Base-by-base conservation (phyloP, 2,888 invertebrate species). In the Ctenicera cuprea region DNA sequence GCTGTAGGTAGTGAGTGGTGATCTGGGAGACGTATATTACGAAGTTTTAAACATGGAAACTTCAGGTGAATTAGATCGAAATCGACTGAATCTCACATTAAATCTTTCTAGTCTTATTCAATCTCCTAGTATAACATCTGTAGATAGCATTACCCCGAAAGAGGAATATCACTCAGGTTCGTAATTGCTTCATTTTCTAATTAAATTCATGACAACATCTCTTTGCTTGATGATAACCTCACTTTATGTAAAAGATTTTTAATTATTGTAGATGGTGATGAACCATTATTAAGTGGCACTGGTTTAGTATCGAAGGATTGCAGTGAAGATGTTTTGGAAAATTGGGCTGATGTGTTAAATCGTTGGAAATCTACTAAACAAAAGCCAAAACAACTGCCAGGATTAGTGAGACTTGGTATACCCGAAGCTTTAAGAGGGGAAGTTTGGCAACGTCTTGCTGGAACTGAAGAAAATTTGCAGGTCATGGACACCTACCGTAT, bases 281-380 rank as follows among this genome's bases (percentile, higher is more conserved):
- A 99, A 83, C 98, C 98, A 0, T 88, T 99, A 76, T 89, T 98
- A n/a, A 98, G 98, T 87, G 99, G 99, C 0, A 98, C 98, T 3
- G 99, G 99, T 0, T 93, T 95, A 83, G 99, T 99, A 0, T 97
- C 97, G 0, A 98, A 97, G 86, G 98, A 99, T 83, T 98, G 98
- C 84, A 94, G 96, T 0, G 96, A 96, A 84, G 96, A 95, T 79
- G 96, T 97, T 59, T 89, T 99, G 54, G 95, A 95, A 67, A 95
- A 94, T 81, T 99, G 99, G 99, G 94, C 94, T 66, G 97, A 97
- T 84, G 94, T 97, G 11, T 86, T 96, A 7, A 90, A 92, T 71
- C 93, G 92, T 87, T 94, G 91, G 91, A 89, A 89, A 81, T 84
- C 88, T 30, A 89, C 89, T 0, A 92, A 92, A 14, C 91, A 92